Evolutionary conservation across 2,797 vertebrate species (phyloP).

Genomic region (Mycteria americana): DNA sequence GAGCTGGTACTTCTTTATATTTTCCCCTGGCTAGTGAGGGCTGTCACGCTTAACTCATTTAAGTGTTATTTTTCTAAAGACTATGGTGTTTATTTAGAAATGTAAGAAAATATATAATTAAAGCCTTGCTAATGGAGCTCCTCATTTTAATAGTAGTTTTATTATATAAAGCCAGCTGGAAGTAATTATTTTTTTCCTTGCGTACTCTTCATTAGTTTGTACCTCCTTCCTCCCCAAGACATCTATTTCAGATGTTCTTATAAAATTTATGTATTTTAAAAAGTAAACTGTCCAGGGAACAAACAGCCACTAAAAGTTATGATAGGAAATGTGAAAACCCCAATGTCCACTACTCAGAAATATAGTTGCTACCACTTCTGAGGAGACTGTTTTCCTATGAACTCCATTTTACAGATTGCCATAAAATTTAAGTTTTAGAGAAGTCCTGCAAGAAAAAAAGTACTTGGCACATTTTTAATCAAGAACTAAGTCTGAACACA

Average conservation of each 20-base stretch:
- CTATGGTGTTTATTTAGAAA: conserved; percentile 27
- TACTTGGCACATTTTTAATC: neutral
- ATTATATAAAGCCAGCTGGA: conserved; percentile 72
- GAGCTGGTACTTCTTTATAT: conserved; percentile 75
- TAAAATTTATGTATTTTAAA: conserved; percentile 40
- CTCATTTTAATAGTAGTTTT: conserved; percentile 73
- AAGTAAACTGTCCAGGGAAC: conserved; percentile 42
- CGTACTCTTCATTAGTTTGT: conserved; percentile 63
- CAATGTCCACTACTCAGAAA: conserved; percentile 1
- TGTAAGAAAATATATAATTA: conserved; percentile 65
- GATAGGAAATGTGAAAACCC: conserved; percentile 43
- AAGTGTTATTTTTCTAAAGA: conserved; percentile 41
- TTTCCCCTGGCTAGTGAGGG: conserved; percentile 64
- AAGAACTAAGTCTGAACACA: neutral
- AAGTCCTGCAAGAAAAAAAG: neutral
- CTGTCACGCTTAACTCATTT: conserved; percentile 39
- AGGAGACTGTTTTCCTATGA: neutral
- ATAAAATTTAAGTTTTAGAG: neutral
- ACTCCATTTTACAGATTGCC: neutral
- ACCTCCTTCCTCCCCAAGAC: conserved; percentile 38
- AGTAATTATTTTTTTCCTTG: conserved; percentile 70
- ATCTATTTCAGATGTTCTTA: conserved; percentile 56
- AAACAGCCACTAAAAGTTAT: conserved; percentile 47
- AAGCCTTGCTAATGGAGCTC: conserved; percentile 61
- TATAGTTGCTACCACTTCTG: neutral